These are phyloP conservation scores for Melanotus villosus DNA, from an alignment of 2,888 invertebrate species.

Conservation along the genomic window DNA sequence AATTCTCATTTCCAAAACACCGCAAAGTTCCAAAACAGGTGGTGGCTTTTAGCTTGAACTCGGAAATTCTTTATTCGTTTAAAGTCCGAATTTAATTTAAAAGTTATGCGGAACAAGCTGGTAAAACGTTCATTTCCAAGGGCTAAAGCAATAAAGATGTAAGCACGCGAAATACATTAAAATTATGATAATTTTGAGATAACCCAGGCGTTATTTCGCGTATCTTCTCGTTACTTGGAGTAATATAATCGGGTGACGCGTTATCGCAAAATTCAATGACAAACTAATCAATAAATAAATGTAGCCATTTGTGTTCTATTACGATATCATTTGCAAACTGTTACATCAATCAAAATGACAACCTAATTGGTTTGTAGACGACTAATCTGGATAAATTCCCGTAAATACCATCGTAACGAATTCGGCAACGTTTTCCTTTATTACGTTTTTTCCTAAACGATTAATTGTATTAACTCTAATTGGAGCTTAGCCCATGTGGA, in stretches of 20 bases:
- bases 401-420: too few relatives aligned
- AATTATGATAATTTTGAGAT: slow-evolving; percentile 6
- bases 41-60: neutral
- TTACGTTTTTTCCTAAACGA: too few relatives aligned
- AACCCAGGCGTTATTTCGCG: neutral
- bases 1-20: neutral
- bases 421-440: too few relatives aligned
- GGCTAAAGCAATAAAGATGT: slow-evolving; percentile 6
- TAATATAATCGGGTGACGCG: neutral
- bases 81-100: slow-evolving; percentile 4
- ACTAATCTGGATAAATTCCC: slow-evolving; percentile 8
- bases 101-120: slow-evolving; percentile 5
- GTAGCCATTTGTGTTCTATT: slow-evolving; percentile 30
- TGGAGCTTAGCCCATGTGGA: too few relatives aligned
- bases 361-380: slow-evolving; percentile 15
- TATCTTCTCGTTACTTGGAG: neutral
- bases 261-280: slow-evolving; percentile 5
- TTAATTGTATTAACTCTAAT: too few relatives aligned
- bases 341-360: slow-evolving; percentile 32
- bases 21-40: neutral
- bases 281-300: slow-evolving; percentile 32
- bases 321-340: slow-evolving; percentile 26
- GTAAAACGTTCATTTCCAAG: neutral
- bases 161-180: slow-evolving; percentile 10
- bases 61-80: neutral